Percentiles rank a stretch among this genome's conserved stretches.
Evolutionary conservation across 92 coral and sea anemone species (phyloP).

Genomic region (Actinernus sp.): DNA sequence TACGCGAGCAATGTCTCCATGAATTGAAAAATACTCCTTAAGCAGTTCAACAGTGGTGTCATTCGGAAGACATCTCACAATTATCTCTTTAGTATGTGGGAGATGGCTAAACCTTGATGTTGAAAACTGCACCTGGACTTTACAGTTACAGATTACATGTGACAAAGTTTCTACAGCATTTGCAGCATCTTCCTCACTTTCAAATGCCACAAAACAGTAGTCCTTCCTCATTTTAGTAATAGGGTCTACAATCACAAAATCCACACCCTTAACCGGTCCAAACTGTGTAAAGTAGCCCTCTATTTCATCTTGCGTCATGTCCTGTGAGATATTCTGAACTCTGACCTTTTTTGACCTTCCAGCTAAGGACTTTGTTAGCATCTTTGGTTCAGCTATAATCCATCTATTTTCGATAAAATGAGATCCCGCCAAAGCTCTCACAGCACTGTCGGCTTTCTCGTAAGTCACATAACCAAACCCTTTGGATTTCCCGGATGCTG

Average conservation of each 20-base stretch:
- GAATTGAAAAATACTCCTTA: slow-evolving; percentile 12
- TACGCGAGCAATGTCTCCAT: slow-evolving; percentile 5
- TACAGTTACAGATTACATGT: not conserved
- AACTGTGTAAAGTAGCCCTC: slow-evolving; percentile 7
- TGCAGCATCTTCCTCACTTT: not conserved
- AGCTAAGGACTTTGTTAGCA: not conserved
- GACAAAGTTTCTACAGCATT: slow-evolving; percentile 10
- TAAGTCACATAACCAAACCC: slow-evolving; percentile 33
- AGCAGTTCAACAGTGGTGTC: slow-evolving; percentile 9
- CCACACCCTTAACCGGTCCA: slow-evolving; percentile 3
- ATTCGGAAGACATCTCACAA: slow-evolving; percentile 7
- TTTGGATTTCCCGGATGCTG: slow-evolving; percentile 15
- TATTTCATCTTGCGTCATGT: slow-evolving; percentile 4
- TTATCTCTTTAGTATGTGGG: slow-evolving; percentile 6
- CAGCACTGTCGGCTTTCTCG: slow-evolving; percentile 7
- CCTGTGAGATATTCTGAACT: slow-evolving; percentile 9
- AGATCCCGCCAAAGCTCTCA: not conserved
- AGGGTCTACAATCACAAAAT: slow-evolving; percentile 21
- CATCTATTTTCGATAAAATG: slow-evolving; percentile 6
- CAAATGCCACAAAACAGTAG: slow-evolving; percentile 14
- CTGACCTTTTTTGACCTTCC: slow-evolving; percentile 13
- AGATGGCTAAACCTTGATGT: slow-evolving; percentile 14
- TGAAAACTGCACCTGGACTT: slow-evolving; percentile 14
- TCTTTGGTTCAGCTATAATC: slow-evolving; percentile 15
- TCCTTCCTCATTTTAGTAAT: slow-evolving; percentile 14